A percentile compares a stretch with the other conserved stretches of the same genome.
Evolutionary conservation across 2,113 vertebrate genomes (phyloP).

Genomic region (Athene noctua): DNA sequence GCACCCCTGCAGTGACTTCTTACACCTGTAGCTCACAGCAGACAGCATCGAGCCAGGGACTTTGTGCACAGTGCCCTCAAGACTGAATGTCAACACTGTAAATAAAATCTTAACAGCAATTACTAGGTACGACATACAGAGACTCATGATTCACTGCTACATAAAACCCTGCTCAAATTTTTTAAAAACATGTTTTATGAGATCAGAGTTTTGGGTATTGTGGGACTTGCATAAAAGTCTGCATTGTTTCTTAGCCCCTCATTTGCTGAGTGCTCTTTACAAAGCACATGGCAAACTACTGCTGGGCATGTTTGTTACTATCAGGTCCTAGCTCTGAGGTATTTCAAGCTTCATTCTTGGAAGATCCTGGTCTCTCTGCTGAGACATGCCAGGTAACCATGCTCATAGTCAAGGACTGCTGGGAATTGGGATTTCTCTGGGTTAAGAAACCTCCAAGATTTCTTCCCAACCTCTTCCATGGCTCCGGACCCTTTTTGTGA

Average conservation of each 20-base stretch:
- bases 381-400: neutral
- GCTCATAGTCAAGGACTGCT: rapidly evolving
- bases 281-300: neutral
- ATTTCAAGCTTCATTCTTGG: neutral
- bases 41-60: neutral
- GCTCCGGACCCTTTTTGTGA: neutral
- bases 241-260: neutral
- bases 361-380: neutral
- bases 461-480: neutral
- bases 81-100: neutral
- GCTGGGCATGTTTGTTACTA: neutral
- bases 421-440: neutral
- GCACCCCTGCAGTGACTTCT: neutral
- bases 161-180: neutral
- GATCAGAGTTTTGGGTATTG: neutral
- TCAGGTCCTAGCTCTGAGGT: neutral
- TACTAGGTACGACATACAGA: neutral
- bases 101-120: conserved; percentile 6
- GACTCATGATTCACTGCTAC: neutral
- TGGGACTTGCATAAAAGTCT: neutral
- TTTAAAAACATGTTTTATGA: neutral
- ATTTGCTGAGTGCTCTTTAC: neutral
- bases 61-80: neutral
- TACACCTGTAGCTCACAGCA: neutral
- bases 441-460: neutral